phyloP scores from a whole-genome alignment of 1,140 invertebrate species.

The Macrobrachium rosenbergii region DNA sequence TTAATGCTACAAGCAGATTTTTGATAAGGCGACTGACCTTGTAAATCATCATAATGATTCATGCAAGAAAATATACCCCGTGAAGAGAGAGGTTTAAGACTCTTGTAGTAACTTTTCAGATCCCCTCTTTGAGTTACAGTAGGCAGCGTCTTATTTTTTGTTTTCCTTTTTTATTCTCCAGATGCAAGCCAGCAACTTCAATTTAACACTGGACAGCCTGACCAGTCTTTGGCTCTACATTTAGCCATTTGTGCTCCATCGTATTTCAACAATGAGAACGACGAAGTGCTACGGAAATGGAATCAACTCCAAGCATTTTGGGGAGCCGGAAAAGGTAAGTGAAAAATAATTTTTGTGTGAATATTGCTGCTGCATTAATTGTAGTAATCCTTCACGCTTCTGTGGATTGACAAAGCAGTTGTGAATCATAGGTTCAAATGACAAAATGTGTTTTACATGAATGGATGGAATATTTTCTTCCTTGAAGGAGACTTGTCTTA shows the following conservation, averaged over 20 bases:
- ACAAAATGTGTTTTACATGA: too few relatives aligned
- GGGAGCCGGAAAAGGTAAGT: conserved; percentile 53
- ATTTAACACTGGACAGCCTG: conserved; percentile 12
- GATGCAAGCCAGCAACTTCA: conserved; percentile 13
- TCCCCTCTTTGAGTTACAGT: not conserved
- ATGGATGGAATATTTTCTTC: too few relatives aligned
- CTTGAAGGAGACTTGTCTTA: too few relatives aligned
- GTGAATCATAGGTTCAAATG: too few relatives aligned
- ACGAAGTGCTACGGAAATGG: conserved; percentile 49
- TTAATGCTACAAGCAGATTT: too few relatives aligned
- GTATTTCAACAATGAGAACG: conserved; percentile 49
- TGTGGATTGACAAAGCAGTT: too few relatives aligned
- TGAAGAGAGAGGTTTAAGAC: not conserved
- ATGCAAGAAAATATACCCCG: too few relatives aligned
- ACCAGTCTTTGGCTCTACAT: conserved; percentile 44
- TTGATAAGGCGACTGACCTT: too few relatives aligned
- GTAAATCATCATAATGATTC: too few relatives aligned
- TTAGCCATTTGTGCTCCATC: conserved; percentile 53
- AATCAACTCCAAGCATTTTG: conserved; percentile 57
- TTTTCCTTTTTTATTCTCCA: not conserved
- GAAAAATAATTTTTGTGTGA: not conserved
- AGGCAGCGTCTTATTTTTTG: not conserved
- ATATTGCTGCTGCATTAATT: not conserved
- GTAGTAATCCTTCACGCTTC: too few relatives aligned
- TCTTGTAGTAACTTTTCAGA: not conserved